A percentile compares a stretch with the other conserved stretches of the same genome.
These are phyloP conservation scores for Homarus americanus DNA, from an alignment of 1,140 invertebrate species.

Conservation along the genomic window DNA sequence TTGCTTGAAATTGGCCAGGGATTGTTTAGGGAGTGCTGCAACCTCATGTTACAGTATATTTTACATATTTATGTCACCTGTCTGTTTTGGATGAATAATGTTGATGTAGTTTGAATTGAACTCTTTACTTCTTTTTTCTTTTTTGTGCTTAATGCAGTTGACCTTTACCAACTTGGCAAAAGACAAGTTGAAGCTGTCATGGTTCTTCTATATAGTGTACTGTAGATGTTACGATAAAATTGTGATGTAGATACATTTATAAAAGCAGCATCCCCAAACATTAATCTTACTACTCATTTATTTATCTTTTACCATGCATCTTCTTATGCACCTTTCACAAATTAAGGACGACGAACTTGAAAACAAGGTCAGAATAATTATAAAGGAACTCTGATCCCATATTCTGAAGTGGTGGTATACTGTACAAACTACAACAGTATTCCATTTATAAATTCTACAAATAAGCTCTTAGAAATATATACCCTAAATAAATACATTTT, in stretches of 20 bases:
- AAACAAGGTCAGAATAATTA: conserved; percentile 63
- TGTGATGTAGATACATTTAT: not conserved
- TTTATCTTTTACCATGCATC: conserved; percentile 38
- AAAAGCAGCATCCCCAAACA: conserved; percentile 28
- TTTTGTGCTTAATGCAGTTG: too few relatives aligned
- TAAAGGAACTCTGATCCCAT: conserved; percentile 4
- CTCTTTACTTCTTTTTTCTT: too few relatives aligned
- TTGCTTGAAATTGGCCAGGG: not conserved
- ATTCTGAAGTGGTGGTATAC: not conserved
- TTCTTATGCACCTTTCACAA: conserved; percentile 40
- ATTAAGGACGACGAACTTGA: conserved; percentile 64
- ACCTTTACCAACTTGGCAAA: too few relatives aligned
- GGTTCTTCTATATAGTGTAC: not conserved
- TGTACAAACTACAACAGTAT: too few relatives aligned
- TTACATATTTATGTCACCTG: too few relatives aligned
- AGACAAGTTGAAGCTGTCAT: not conserved
- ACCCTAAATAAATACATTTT: too few relatives aligned
- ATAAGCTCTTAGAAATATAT: too few relatives aligned
- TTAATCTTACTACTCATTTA: conserved; percentile 13
- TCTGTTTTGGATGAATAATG: too few relatives aligned
- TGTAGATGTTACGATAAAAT: not conserved
- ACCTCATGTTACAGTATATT: not conserved
- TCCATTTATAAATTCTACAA: too few relatives aligned
- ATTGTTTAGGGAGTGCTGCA: conserved; percentile 10
- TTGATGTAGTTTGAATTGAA: too few relatives aligned